These are phyloP conservation scores for Melinaea marsaeus DNA, from an alignment of 2,888 invertebrate species.

Conservation along the genomic window DNA sequence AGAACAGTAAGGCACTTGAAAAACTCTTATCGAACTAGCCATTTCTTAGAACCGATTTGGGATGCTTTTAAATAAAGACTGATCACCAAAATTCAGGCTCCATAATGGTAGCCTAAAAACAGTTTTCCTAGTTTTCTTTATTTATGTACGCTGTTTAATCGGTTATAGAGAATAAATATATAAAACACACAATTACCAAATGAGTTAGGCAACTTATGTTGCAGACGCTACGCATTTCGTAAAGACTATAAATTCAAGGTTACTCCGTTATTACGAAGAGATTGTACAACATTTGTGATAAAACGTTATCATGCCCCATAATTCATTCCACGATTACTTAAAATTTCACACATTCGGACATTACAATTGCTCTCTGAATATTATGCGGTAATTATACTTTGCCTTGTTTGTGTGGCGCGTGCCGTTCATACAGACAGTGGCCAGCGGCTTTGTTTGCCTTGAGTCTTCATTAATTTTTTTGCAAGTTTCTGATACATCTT, in stretches of 20 bases:
- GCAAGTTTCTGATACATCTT: too few species aligned
- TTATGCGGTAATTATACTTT: slow-evolving; percentile 5
- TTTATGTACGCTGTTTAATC: too few species aligned
- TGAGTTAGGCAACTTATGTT: slow-evolving; percentile 19
- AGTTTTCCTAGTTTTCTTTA: too few species aligned
- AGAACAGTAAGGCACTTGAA: background rate
- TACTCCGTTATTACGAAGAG: slow-evolving; percentile 69
- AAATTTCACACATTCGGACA: slow-evolving; percentile 51
- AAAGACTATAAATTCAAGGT: slow-evolving; percentile 71
- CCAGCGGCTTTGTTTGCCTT: background rate
- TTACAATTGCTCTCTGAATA: slow-evolving; percentile 22
- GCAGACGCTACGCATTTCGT: slow-evolving; percentile 62
- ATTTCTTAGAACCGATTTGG: too few species aligned
- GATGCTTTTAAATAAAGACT: too few species aligned
- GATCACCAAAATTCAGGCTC: too few species aligned
- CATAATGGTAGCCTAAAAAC: too few species aligned
- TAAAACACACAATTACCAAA: slow-evolving; percentile 13
- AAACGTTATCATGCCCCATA: slow-evolving; percentile 61
- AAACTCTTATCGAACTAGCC: too few species aligned
- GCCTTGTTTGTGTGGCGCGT: background rate
- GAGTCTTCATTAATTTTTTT: too few species aligned
- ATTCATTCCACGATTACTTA: slow-evolving; percentile 56
- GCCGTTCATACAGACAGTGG: background rate
- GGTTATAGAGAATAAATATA: background rate
- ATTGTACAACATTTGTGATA: slow-evolving; percentile 67